Base-by-base conservation (phyloP, 2,797 vertebrate species). In the Neoniphon sammara region DNA sequence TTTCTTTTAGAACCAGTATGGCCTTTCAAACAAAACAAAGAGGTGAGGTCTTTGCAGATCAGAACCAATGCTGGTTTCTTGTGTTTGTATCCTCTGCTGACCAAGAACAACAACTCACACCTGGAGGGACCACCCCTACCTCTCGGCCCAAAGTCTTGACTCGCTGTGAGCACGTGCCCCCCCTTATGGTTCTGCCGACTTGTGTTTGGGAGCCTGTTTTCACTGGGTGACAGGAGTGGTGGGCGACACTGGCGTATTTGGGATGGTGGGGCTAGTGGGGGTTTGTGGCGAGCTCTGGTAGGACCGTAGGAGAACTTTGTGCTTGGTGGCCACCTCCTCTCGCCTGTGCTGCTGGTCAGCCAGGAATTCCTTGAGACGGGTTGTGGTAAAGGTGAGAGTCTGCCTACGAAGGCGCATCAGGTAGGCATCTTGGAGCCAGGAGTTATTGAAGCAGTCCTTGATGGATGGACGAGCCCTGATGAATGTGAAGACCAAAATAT, bases 341-440 rank as follows among this genome's bases (percentile, higher is more conserved):
- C 97, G 91, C 61, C 93, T 92, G 30, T 94, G 91, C 91, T 97
- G 95, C 91, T 98, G 97, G 77, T 98, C 96, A n/a, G 95, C 94
- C 85, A 99, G 89, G 89, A 97, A 98, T 87, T 99, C 97, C 91
- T 99, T 99, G 88, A 99, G 97, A 82, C 96, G 94, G 23, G 93
- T 96, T 67, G 97, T 99, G 85, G 98, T 98, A 80, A 99, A 99
- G 83, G 98, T 99, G 66, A 99, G 95, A 0, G 97, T 99, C 92
- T 99, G 97, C 68, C 98, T 94, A 2, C 97, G 95, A 39, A 99
- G 94, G 74, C 97, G 96, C 97, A 98, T 99, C 91, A 99, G 93
- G 83, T 99, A 98, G 80, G 97, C 97, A 0, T 99, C 98, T 90
- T 99, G 98, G 77, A 99, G 95, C 98, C 98, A 99, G 0, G 98